Evolutionary conservation across 2,888 invertebrate genomes (phyloP), one percentile per base, ranked within the genome.

Genomic region (Megamerina dolium): DNA sequence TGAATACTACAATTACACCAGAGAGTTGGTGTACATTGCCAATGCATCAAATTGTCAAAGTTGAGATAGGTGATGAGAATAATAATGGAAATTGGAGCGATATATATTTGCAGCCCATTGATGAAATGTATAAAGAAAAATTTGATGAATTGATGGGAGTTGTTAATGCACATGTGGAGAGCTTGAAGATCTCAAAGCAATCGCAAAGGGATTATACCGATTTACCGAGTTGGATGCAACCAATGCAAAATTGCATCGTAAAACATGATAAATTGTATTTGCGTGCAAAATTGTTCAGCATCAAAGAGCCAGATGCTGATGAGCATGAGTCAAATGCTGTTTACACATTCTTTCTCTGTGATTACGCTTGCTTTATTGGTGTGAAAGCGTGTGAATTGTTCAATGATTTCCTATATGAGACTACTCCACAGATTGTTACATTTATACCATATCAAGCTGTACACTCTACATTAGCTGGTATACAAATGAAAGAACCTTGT

Each of bases 361-460:
- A 57, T 37, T 52, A 52, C 32, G 54, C 52, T 5, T 54, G 55
- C 20, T 54, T 55, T 44, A 34, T 50, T 3, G 50, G 46, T 21
- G 49, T 43, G 6, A 50, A 52, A 30, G 32, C 35, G 5, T 32
- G 48, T 8, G 43, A 53, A 2, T 26, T 52, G 12, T 51, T 50
- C 18, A 51, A 46, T 20, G 53, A 57, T 40, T 50, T 48, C 23
- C 32, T 57, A 2, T 55, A 53, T 43, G 48, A 50, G 29, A 53
- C 54, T 10, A 50, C 51, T 14, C 33, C 42, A 2, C 47, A 57
- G 33, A 56, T 57, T 44, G 40, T 56, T 2, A 45, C 51, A 21
- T 58, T 50, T 42, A 54, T 52, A 17, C 60, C 60, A 5, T 60
- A 54, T 37, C 59, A 59, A 46, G 54, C 57, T 1, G 42, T 60